Conservation (phyloP, 1,140 invertebrate species). For the Drosophila varians region DNA sequence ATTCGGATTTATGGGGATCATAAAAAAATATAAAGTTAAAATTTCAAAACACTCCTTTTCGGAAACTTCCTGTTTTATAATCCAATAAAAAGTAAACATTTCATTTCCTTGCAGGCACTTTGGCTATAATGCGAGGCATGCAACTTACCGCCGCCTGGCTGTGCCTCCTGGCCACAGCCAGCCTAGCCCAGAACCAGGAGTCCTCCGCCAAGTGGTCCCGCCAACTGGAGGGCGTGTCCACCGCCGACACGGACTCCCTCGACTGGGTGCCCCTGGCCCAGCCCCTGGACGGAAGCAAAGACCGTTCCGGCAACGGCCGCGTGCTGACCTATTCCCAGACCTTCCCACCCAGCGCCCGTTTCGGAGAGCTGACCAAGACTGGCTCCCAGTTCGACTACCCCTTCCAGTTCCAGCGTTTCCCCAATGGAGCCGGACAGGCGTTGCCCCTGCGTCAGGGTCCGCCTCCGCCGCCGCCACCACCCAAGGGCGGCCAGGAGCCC, state of each 20-base stretch:
- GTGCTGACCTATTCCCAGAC: constrained; percentile 79
- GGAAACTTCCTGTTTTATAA: too few species aligned
- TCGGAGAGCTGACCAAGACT: constrained; percentile 66
- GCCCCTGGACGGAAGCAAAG: constrained; percentile 68
- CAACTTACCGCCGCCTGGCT: constrained; percentile 66
- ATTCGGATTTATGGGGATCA: background rate
- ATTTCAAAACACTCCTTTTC: background rate
- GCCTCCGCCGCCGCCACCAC: constrained; percentile 30
- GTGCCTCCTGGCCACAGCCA: constrained; percentile 45
- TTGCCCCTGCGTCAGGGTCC: constrained; percentile 50
- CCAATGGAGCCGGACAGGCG: constrained; percentile 47
- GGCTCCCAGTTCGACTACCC: constrained; percentile 68
- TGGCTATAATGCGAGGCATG: constrained; percentile 66
- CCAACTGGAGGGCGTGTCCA: constrained; percentile 64
- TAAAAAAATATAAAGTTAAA: background rate
- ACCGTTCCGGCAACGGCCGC: constrained; percentile 74
- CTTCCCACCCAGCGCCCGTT: constrained; percentile 70
- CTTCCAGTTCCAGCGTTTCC: constrained; percentile 70
- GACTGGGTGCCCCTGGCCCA: constrained; percentile 80
- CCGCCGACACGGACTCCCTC: constrained; percentile 50
- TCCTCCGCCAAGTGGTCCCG: constrained; percentile 72
- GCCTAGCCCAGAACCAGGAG: constrained; percentile 52
- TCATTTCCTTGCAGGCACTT: constrained; percentile 50
- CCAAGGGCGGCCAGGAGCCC: constrained; percentile 61
- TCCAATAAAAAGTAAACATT: background rate